A percentile compares a stretch with the other conserved stretches of the same genome.
These are phyloP conservation scores for Drosophila dives DNA, from an alignment of 2,888 invertebrate species.

Conservation along the genomic window DNA sequence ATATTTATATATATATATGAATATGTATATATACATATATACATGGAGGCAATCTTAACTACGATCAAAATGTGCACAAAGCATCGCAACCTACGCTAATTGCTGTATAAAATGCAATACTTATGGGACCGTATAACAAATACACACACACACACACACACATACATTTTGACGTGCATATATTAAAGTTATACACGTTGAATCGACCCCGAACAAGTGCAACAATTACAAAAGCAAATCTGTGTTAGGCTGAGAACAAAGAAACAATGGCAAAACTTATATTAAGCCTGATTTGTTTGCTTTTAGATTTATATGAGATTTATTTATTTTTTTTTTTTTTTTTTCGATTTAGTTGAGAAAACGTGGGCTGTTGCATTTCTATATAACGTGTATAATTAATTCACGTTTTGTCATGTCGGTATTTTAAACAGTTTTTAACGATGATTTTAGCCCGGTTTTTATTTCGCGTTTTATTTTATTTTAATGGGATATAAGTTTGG, in stretches of 20 bases:
- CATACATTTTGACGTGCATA: conserved; percentile 36
- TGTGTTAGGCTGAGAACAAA: conserved; percentile 40
- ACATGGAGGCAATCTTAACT: conserved; percentile 52
- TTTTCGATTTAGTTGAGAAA: not conserved
- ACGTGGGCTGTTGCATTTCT: conserved; percentile 1
- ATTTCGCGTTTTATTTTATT: not conserved
- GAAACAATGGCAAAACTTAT: conserved; percentile 35
- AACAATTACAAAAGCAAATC: conserved; percentile 49
- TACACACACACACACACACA: conserved; percentile 19
- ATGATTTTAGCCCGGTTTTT: not conserved
- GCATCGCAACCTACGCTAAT: conserved; percentile 58
- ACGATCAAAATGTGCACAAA: conserved; percentile 49
- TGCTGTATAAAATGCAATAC: conserved; percentile 59
- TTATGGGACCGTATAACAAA: conserved; percentile 32
- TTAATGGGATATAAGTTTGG: not conserved
- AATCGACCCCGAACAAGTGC: conserved; percentile 56
- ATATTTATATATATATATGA: not conserved
- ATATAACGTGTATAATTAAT: conserved; percentile 3
- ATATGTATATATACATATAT: not conserved
- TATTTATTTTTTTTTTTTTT: conserved; percentile 1
- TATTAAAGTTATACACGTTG: conserved; percentile 52
- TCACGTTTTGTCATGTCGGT: not conserved
- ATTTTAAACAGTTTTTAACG: not conserved
- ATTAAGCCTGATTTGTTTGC: conserved; percentile 33
- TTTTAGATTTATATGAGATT: conserved; percentile 13